A percentile compares a stretch with the other conserved stretches of the same genome.
These are phyloP conservation scores for Chaetura pelagica DNA, from an alignment of 2,113 vertebrate species.

Conservation along the genomic window DNA sequence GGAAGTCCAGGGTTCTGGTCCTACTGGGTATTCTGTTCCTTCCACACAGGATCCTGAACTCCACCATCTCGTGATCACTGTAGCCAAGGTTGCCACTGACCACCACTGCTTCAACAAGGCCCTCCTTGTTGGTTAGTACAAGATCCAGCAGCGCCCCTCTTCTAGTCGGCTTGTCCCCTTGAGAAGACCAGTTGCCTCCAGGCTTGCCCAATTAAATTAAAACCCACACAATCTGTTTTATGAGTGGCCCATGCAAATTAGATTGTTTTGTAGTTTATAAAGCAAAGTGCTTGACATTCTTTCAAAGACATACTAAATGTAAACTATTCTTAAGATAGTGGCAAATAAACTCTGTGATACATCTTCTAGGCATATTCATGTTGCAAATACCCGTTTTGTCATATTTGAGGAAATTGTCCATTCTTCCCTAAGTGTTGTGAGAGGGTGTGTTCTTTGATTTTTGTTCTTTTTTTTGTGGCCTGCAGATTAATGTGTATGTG, in stretches of 20 bases:
- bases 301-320: constrained; percentile 13
- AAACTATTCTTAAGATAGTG: background rate
- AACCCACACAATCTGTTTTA: background rate
- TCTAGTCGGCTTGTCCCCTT: no score
- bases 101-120: no score
- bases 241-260: background rate
- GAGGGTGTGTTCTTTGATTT: background rate
- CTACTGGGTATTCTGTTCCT: no score
- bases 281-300: background rate
- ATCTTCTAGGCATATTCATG: background rate
- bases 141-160: no score
- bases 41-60: no score
- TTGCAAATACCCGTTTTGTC: background rate
- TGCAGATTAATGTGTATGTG: constrained; percentile 48
- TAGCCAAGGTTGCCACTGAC: no score
- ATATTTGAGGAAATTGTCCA: background rate
- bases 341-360: background rate
- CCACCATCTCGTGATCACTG: no score
- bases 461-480: background rate
- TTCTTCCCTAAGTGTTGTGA: background rate
- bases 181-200: background rate
- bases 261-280: background rate
- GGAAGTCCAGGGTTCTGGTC: no score
- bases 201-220: background rate
- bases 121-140: no score